phyloP scores from a whole-genome alignment of 2,888 invertebrate genomes.

The Amiota mariae region DNA sequence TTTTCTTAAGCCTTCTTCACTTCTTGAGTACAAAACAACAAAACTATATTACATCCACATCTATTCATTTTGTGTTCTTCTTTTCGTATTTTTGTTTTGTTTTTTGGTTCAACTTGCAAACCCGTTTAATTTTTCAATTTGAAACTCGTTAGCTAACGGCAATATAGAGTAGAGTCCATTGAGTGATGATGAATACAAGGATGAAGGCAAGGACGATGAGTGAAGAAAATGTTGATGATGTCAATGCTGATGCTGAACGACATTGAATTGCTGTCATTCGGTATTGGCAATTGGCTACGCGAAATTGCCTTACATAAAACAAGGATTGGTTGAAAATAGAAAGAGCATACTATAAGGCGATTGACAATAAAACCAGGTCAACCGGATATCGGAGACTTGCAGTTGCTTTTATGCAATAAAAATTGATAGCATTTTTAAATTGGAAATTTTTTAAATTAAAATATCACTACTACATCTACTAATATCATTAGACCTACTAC shows the following conservation, averaged over 20 bases:
- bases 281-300: slow-evolving; percentile 27
- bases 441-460: neutral
- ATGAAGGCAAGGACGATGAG: neutral
- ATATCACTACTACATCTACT: slow-evolving; percentile 9
- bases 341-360: slow-evolving; percentile 3
- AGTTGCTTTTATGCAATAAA: neutral
- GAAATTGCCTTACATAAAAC: neutral
- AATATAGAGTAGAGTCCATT: slow-evolving; percentile 19
- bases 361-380: slow-evolving; percentile 1
- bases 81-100: neutral
- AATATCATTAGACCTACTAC: no score
- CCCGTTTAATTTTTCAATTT: slow-evolving; percentile 29
- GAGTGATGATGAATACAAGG: neutral
- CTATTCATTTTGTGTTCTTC: no score
- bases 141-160: slow-evolving; percentile 26
- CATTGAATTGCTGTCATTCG: slow-evolving; percentile 18
- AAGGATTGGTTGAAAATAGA: no score
- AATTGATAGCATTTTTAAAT: slow-evolving; percentile 12
- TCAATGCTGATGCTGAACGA: neutral
- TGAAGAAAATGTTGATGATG: neutral
- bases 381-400: neutral
- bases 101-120: slow-evolving; percentile 4
- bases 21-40: slow-evolving; percentile 17
- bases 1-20: neutral
- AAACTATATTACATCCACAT: slow-evolving; percentile 6